Evolutionary conservation across 2,888 invertebrate genomes (phyloP).

Genomic region (Cryptus viduatorius): DNA sequence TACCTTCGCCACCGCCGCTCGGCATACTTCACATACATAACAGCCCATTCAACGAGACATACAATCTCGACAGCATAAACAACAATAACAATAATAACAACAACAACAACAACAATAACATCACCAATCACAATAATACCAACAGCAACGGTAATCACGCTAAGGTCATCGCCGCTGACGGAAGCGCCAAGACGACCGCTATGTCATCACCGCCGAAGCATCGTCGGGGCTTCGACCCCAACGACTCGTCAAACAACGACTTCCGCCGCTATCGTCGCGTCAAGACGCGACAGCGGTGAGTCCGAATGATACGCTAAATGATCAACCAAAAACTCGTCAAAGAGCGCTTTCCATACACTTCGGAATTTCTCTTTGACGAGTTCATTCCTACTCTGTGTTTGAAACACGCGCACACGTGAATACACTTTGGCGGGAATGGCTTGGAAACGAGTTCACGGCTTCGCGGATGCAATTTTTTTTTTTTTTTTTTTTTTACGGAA

Average conservation of each 20-base stretch:
- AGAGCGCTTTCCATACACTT: neutral
- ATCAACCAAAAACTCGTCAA: conserved; percentile 49
- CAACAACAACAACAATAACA: conserved; percentile 62
- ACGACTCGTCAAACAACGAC: conserved; percentile 78
- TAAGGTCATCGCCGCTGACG: conserved; percentile 69
- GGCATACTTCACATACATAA: conserved; percentile 63
- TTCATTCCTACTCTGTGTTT: conserved; percentile 48
- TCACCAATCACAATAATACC: conserved; percentile 70
- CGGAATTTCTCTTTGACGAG: conserved; percentile 50
- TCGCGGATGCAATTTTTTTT: neutral
- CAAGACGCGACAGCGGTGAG: conserved; percentile 82
- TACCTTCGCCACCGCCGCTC: conserved; percentile 68
- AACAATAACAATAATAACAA: conserved; percentile 63
- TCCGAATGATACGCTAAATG: conserved; percentile 62
- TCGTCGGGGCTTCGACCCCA: conserved; percentile 82
- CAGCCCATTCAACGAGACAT: conserved; percentile 57
- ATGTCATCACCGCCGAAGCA: conserved; percentile 82
- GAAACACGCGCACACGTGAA: conserved; percentile 49
- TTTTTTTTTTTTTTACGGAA: neutral
- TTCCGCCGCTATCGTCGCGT: conserved; percentile 82
- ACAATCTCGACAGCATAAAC: conserved; percentile 66
- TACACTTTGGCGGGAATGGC: conserved; percentile 39
- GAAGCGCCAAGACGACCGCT: conserved; percentile 74
- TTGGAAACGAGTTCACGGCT: conserved; percentile 15
- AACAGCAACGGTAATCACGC: conserved; percentile 70